A percentile compares a stretch with the other conserved stretches of the same genome.
Conservation (phyloP, 2,888 invertebrate species). For the Muschampia plurimacula region DNA sequence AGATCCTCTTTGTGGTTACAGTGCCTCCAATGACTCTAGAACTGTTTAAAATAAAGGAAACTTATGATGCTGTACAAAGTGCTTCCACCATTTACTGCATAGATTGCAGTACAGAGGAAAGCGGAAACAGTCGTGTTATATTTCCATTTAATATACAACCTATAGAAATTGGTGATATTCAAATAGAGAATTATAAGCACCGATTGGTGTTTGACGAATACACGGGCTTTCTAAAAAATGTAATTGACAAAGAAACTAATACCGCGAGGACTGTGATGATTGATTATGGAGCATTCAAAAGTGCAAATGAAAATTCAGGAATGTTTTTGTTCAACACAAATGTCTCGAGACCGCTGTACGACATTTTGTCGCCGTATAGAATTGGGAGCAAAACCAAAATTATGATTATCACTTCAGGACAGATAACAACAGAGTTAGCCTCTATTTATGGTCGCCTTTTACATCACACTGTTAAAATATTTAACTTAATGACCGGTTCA, state of each 20-base stretch:
- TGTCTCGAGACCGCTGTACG: constrained; percentile 91
- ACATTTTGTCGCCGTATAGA: constrained; percentile 90
- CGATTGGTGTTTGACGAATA: constrained; percentile 92
- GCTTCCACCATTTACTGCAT: constrained; percentile 69
- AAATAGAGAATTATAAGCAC: constrained; percentile 92
- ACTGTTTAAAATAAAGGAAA: constrained; percentile 85
- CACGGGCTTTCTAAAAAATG: constrained; percentile 92
- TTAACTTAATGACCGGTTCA: constrained; percentile 88
- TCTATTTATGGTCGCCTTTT: constrained; percentile 92
- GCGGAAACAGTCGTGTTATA: constrained; percentile 44
- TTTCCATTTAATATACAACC: constrained; percentile 84
- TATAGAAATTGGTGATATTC: constrained; percentile 91
- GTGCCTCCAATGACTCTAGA: constrained; percentile 91
- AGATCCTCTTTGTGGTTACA: constrained; percentile 90
- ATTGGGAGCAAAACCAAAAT: constrained; percentile 81
- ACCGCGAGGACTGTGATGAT: constrained; percentile 69
- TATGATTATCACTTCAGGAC: constrained; percentile 93
- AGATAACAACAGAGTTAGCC: constrained; percentile 92
- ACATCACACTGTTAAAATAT: constrained; percentile 92
- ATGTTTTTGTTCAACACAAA: constrained; percentile 98
- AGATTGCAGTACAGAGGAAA: constrained; percentile 60
- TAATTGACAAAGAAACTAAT: constrained; percentile 85
- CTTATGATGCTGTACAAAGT: constrained; percentile 63
- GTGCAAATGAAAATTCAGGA: constrained; percentile 95
- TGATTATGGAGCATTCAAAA: constrained; percentile 94